phyloP scores from a whole-genome alignment of 2,797 vertebrate genomes.

The Liasis olivaceus region DNA sequence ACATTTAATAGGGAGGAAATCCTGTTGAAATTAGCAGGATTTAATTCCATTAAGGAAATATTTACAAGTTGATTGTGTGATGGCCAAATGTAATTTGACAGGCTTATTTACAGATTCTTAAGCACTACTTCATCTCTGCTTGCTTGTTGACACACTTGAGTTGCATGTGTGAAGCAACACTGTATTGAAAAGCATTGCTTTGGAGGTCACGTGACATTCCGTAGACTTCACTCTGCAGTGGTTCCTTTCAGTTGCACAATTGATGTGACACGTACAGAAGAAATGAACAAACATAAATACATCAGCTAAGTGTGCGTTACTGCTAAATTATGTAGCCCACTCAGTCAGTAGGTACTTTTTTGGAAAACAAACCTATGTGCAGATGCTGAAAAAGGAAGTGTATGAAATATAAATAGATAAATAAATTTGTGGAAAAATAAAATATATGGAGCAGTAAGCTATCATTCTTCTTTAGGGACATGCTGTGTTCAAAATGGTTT shows the following conservation, averaged over 20 bases:
- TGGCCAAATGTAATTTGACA: background rate
- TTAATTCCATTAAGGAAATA: background rate
- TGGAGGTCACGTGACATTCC: background rate
- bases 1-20: background rate
- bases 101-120: background rate
- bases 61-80: background rate
- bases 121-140: no score
- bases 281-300: background rate
- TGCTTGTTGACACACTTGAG: no score
- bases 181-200: background rate
- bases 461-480: background rate
- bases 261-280: background rate
- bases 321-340: background rate
- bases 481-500: background rate
- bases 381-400: background rate
- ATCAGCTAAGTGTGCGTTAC: background rate
- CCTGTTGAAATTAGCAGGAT: background rate
- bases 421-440: background rate
- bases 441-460: background rate
- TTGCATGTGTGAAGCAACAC: background rate
- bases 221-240: no score
- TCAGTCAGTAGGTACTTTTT: background rate
- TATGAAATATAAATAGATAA: no score
- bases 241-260: background rate
- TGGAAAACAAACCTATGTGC: background rate